phyloP scores from a whole-genome alignment of 2,888 invertebrate genomes.

The Seira sanloemensis region DNA sequence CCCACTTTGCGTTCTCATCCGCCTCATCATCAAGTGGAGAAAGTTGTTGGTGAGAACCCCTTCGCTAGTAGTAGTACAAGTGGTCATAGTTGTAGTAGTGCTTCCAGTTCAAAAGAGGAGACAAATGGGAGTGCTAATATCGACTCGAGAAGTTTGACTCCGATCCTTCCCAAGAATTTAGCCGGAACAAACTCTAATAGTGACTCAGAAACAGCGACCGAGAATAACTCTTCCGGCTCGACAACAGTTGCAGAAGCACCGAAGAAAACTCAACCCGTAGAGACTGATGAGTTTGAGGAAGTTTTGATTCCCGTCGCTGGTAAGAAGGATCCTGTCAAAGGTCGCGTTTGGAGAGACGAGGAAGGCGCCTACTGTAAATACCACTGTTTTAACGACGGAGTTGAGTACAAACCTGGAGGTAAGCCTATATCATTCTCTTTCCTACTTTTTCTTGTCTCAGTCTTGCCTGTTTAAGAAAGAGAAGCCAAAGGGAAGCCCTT shows the following conservation, averaged over 20 bases:
- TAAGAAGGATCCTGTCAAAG: conserved; percentile 74
- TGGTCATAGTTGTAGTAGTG: conserved; percentile 2
- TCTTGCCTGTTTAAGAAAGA: background rate
- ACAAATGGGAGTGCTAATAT: conserved; percentile 11
- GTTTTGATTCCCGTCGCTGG: conserved; percentile 74
- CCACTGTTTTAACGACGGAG: conserved; percentile 74
- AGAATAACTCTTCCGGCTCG: conserved; percentile 1
- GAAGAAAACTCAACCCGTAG: background rate
- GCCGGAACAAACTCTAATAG: conserved; percentile 34
- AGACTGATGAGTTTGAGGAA: conserved; percentile 68
- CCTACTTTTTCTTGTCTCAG: background rate
- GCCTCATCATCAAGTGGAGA: conserved; percentile 23
- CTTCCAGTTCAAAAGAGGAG: conserved; percentile 35
- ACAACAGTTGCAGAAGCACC: too few relatives aligned
- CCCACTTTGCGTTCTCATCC: conserved; percentile 7
- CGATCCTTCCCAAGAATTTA: conserved; percentile 35
- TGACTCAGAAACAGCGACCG: conserved; percentile 16
- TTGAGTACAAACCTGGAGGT: conserved; percentile 76
- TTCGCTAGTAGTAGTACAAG: conserved; percentile 15
- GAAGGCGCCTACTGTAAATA: conserved; percentile 74
- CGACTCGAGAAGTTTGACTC: background rate
- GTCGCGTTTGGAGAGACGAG: conserved; percentile 74
- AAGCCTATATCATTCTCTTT: conserved; percentile 62
- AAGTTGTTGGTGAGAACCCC: conserved; percentile 2
- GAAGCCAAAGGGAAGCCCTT: conserved; percentile 2